Evolutionary conservation across 2,888 invertebrate species (phyloP).

Genomic region (Nomada ferruginata): DNA sequence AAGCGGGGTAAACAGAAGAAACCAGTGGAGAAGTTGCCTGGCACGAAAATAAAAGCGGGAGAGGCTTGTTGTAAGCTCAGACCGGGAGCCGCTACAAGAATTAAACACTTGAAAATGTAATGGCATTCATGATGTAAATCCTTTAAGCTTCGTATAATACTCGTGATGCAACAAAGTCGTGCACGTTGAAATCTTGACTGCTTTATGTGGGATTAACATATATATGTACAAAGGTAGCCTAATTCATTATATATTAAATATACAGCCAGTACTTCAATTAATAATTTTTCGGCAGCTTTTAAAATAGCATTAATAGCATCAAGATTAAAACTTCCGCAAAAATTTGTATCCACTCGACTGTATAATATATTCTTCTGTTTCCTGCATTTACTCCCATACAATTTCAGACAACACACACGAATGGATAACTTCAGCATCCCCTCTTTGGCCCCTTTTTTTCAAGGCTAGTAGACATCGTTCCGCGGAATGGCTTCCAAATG

Average conservation of each 20-base stretch:
- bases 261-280: too few species aligned
- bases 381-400: neutral
- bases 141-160: neutral
- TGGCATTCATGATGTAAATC: neutral
- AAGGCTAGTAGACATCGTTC: conserved; percentile 28
- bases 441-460: neutral
- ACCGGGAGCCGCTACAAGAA: neutral
- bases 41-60: conserved; percentile 31
- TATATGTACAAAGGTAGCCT: too few species aligned
- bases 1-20: conserved; percentile 39
- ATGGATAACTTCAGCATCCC: neutral
- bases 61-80: neutral
- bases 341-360: too few species aligned
- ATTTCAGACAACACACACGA: neutral
- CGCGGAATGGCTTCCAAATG: conserved; percentile 35
- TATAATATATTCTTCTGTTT: too few species aligned
- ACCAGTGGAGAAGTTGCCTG: conserved; percentile 2
- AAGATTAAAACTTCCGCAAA: too few species aligned
- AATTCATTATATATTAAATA: too few species aligned
- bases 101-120: neutral
- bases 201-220: too few species aligned
- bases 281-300: too few species aligned
- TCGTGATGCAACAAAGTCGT: too few species aligned
- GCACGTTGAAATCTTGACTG: too few species aligned
- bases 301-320: too few species aligned